A percentile compares a stretch with the other conserved stretches of the same genome.
These are phyloP conservation scores for Diachasmimorpha longicaudata DNA, from an alignment of 1,140 invertebrate species.

Conservation along the genomic window DNA sequence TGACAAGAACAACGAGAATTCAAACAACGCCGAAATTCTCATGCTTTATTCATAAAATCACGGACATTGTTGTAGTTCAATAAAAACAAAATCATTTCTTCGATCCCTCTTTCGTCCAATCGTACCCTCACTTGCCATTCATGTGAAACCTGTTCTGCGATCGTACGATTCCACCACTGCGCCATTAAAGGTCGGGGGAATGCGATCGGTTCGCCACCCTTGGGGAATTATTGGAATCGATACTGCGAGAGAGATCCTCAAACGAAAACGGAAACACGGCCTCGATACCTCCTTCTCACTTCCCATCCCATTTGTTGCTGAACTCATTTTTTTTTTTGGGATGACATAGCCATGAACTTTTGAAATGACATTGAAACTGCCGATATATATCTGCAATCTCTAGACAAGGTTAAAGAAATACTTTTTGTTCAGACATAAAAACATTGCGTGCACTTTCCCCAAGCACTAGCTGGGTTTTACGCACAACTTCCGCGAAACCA, in stretches of 20 bases:
- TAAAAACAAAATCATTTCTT: too few species aligned
- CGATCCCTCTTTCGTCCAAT: too few species aligned
- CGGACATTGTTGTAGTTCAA: too few species aligned
- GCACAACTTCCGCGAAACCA: too few species aligned
- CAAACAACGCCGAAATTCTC: too few species aligned
- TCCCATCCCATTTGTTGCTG: background rate
- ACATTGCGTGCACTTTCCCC: background rate
- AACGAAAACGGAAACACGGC: slow-evolving; percentile 7
- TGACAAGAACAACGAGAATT: too few species aligned
- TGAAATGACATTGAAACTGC: background rate
- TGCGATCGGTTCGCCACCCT: slow-evolving; percentile 4
- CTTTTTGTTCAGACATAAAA: background rate
- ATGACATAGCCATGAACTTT: background rate
- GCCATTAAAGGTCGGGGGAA: slow-evolving; percentile 16
- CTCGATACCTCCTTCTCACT: slow-evolving; percentile 18
- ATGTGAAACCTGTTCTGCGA: slow-evolving; percentile 43
- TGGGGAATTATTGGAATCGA: slow-evolving; percentile 14
- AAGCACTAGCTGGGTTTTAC: background rate
- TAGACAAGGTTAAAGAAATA: background rate
- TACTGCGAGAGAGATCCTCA: background rate
- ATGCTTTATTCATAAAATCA: too few species aligned
- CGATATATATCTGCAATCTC: background rate
- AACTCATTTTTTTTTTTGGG: background rate
- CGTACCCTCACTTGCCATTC: slow-evolving; percentile 34
- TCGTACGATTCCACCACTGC: slow-evolving; percentile 10